These are phyloP conservation scores for Craterocephalus amniculus DNA, from an alignment of 2,797 vertebrate species.

Conservation along the genomic window DNA sequence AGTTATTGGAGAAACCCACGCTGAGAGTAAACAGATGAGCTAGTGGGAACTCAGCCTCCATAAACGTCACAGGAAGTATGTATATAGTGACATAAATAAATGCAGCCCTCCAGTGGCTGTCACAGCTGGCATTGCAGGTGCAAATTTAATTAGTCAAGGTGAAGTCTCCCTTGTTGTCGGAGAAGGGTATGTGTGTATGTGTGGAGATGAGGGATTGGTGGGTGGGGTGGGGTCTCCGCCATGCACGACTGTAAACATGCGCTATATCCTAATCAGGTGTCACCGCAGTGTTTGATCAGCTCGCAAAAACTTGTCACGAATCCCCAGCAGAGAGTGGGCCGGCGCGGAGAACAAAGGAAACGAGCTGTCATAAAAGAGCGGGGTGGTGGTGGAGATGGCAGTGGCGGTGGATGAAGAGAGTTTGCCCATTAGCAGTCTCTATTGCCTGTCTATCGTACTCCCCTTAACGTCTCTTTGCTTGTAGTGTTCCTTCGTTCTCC, in stretches of 20 bases:
- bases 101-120: constrained; percentile 85
- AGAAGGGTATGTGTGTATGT: constrained; percentile 17
- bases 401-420: constrained; percentile 85
- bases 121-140: constrained; percentile 89
- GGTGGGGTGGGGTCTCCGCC: constrained; percentile 78
- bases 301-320: constrained; percentile 92
- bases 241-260: constrained; percentile 93
- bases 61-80: constrained; percentile 79
- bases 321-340: constrained; percentile 91
- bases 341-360: constrained; percentile 89
- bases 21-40: constrained; percentile 55
- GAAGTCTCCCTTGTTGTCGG: constrained; percentile 91
- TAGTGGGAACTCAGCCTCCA: constrained; percentile 67
- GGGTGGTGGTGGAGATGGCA: constrained; percentile 74
- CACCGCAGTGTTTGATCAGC: constrained; percentile 93
- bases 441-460: constrained; percentile 81
- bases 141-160: constrained; percentile 96
- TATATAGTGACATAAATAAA: constrained; percentile 84
- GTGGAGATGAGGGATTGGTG: constrained; percentile 35
- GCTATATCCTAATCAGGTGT: constrained; percentile 93
- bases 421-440: constrained; percentile 89
- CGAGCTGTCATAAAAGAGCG: constrained; percentile 88
- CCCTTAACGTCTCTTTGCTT: constrained; percentile 77
- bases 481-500: constrained; percentile 79
- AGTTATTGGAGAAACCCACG: constrained; percentile 53